A percentile compares a stretch with the other conserved stretches of the same genome.
These are phyloP conservation scores for Silurus glanis DNA, from an alignment of 2,113 vertebrate species.

Conservation along the genomic window DNA sequence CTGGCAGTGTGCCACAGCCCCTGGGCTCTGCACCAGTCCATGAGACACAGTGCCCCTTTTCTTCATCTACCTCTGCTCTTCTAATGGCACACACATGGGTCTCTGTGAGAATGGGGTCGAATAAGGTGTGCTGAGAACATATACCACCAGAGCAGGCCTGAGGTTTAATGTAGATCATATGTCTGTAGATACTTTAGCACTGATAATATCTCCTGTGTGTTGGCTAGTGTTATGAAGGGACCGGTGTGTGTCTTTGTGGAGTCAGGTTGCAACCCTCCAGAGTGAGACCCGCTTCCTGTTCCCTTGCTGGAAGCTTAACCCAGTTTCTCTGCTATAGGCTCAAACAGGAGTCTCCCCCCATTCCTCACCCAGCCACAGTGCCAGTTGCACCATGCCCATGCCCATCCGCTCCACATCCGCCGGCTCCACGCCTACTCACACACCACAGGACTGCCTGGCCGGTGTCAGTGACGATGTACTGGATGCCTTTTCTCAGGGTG, in stretches of 20 bases:
- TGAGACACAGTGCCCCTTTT: slow-evolving; percentile 57
- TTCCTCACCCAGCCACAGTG: slow-evolving; percentile 85
- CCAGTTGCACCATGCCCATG: slow-evolving; percentile 84
- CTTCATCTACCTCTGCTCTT: slow-evolving; percentile 49
- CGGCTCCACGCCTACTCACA: slow-evolving; percentile 87
- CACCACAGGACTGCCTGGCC: slow-evolving; percentile 80
- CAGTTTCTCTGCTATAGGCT: slow-evolving; percentile 65
- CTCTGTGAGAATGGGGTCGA: slow-evolving; percentile 53
- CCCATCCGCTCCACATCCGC: slow-evolving; percentile 86
- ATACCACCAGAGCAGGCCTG: slow-evolving; percentile 10
- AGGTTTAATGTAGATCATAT: slow-evolving; percentile 35
- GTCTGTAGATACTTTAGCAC: slow-evolving; percentile 33
- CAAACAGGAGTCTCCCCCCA: slow-evolving; percentile 86
- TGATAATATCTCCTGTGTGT: slow-evolving; percentile 36
- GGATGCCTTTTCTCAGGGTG: slow-evolving; percentile 90
- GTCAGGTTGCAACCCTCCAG: slow-evolving; percentile 21
- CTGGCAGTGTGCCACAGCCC: slow-evolving; percentile 71
- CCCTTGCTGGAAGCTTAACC: slow-evolving; percentile 12
- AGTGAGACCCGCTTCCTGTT: slow-evolving; percentile 5
- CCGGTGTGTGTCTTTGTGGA: slow-evolving; percentile 12
- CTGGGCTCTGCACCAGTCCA: slow-evolving; percentile 52
- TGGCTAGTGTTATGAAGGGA: slow-evolving; percentile 1
- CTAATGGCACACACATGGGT: slow-evolving; percentile 56
- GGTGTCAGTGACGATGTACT: slow-evolving; percentile 84
- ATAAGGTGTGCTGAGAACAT: slow-evolving; percentile 47